Conservation (phyloP, 2,797 vertebrate genomes). For the Spinus olivaceus region DNA sequence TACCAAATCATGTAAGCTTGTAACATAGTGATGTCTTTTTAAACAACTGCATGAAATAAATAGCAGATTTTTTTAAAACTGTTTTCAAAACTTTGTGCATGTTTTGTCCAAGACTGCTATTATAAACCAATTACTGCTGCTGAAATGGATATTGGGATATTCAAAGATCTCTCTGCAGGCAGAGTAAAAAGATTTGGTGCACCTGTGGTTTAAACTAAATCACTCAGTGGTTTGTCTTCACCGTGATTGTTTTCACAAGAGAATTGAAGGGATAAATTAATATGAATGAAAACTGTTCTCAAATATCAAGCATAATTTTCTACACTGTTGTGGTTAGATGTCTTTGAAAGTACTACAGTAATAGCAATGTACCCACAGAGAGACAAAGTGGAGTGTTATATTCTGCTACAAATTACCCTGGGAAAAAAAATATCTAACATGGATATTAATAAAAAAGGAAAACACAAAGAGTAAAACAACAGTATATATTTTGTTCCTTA, state of each 20-base stretch:
- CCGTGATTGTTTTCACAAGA: background rate
- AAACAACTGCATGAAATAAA: background rate
- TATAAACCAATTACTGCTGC: slow-evolving; percentile 18
- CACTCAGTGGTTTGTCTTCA: background rate
- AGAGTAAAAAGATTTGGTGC: slow-evolving; percentile 21
- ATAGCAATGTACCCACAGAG: background rate
- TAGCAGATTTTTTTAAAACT: background rate
- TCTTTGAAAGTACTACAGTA: background rate
- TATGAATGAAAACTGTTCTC: slow-evolving; percentile 27
- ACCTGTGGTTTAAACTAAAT: slow-evolving; percentile 28
- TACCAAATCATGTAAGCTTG: background rate
- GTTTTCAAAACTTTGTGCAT: background rate
- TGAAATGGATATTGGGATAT: background rate
- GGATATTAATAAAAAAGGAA: background rate
- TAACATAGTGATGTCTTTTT: background rate
- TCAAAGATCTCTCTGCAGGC: slow-evolving; percentile 12
- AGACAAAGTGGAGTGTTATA: background rate
- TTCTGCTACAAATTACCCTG: background rate
- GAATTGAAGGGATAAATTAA: slow-evolving; percentile 19
- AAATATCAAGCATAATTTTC: slow-evolving; percentile 4
- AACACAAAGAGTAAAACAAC: background rate
- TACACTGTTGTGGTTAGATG: background rate
- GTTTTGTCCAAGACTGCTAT: background rate
- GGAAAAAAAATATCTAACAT: background rate
- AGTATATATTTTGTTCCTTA: background rate